These are phyloP conservation scores for Poecilus cupreus DNA, from an alignment of 2,888 invertebrate species.

Conservation along the genomic window DNA sequence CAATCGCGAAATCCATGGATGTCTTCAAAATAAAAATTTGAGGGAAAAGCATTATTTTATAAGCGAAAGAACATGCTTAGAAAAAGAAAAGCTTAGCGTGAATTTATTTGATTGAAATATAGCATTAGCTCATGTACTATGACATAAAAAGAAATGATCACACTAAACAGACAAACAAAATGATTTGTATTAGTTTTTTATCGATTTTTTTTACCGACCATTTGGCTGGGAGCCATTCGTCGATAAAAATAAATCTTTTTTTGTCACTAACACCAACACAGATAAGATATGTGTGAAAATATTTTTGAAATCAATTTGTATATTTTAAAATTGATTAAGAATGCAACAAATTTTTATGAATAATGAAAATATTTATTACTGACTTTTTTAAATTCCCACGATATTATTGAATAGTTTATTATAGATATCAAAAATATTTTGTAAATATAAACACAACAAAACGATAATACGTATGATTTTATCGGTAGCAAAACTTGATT, in stretches of 20 bases:
- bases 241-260: constrained; percentile 47
- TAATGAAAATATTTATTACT: background rate
- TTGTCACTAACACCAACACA: constrained; percentile 23
- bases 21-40: background rate
- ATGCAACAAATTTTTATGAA: background rate
- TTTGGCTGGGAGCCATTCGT: constrained; percentile 16
- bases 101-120: background rate
- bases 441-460: background rate
- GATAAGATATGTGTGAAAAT: background rate
- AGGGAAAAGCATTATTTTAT: background rate
- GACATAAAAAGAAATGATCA: constrained; percentile 54
- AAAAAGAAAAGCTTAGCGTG: constrained; percentile 31
- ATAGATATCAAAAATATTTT: background rate
- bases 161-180: constrained; percentile 51
- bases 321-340: background rate
- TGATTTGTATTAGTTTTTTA: constrained; percentile 37
- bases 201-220: constrained; percentile 7
- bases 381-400: background rate
- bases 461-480: too few relatives aligned
- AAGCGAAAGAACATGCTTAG: constrained; percentile 50
- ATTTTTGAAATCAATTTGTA: background rate
- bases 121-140: constrained; percentile 20
- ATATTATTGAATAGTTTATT: background rate
- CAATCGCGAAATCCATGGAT: constrained; percentile 21
- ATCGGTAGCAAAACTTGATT: background rate